Percentiles rank a stretch among this genome's conserved stretches.
These are phyloP conservation scores for Pipra filicauda DNA, from an alignment of 2,113 vertebrate genomes.

Conservation along the genomic window DNA sequence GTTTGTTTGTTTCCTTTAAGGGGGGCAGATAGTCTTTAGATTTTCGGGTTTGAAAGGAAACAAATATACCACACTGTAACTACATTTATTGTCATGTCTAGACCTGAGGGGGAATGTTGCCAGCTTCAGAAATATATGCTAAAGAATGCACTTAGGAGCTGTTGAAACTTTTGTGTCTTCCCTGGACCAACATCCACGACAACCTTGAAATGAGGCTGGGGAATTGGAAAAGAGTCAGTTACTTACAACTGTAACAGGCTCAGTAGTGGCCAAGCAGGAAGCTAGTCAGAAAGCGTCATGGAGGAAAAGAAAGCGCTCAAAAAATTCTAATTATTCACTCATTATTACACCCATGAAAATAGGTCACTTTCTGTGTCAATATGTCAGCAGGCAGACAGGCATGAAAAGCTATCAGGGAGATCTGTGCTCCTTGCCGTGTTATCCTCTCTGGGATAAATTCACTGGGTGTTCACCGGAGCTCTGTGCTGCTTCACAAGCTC, in stretches of 20 bases:
- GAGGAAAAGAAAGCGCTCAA: neutral
- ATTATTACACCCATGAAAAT: neutral
- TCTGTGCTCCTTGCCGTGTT: neutral
- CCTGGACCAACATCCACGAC: neutral
- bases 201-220: neutral
- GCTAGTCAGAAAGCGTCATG: neutral
- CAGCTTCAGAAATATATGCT: neutral
- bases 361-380: neutral
- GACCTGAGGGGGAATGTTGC: neutral
- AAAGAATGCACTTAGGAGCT: neutral
- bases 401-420: neutral
- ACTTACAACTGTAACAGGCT: neutral
- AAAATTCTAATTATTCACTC: neutral
- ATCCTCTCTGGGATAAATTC: neutral
- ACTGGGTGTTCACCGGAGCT: neutral
- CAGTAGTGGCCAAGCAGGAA: neutral
- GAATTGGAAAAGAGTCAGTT: neutral
- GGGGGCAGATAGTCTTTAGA: accelerated
- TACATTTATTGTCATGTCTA: neutral
- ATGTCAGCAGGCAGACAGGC: neutral
- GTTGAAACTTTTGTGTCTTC: neutral
- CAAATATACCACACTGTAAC: neutral
- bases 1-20: neutral
- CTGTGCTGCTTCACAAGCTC: neutral
- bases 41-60: neutral